Evolutionary conservation across 2,888 invertebrate genomes (phyloP), one percentile per base, ranked within the genome.

Genomic region (Toxonevra muliebris): DNA sequence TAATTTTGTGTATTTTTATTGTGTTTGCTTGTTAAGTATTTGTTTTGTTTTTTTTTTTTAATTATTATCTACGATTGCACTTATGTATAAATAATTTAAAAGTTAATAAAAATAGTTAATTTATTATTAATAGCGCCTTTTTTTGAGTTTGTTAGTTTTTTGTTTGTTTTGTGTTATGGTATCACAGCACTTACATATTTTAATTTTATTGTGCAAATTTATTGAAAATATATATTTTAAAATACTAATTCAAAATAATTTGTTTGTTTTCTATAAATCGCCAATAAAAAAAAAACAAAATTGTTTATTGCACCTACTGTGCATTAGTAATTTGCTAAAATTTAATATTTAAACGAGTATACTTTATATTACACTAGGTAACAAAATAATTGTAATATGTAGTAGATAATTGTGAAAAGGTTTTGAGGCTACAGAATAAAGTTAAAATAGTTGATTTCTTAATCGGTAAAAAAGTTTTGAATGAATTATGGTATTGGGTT

Each of bases 91-190:
- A 15, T 43, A 30, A 41, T 45, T 50, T 48, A 20, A 13, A 13
- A 13, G 11, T 53, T 53, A 20, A 30, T 30, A 55, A 17, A n/a
- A 40, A 19, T 12, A 55, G n/a, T 40, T 55, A 13, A 19, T 55
- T 55, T 12, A 8, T 30, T 40, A 40, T n/a, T 55, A 63, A 15
- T 64, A 53, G 53, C 53, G 43, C 42, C 53, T 53, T 45, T 64
- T 55, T 57, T 57, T 43, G 45, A 58, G 59, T 62, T 20, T 54
- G 11, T 62, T 20, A 42, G 11, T 42, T 52, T 43, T 57, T 40
- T 57, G 20, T 61, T 66, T 66, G 50, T 57, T 66, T 66, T 57
- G 40, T 52, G 61, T 54, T 68, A 64, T 40, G n/a, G 43, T 68
- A 68, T 68, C 64, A 65, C 65, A 65, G 61, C 60, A 52, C 55